Percentiles rank a stretch among this genome's conserved stretches.
Conservation (phyloP, 2,113 vertebrate genomes). For the Columbina picui region DNA sequence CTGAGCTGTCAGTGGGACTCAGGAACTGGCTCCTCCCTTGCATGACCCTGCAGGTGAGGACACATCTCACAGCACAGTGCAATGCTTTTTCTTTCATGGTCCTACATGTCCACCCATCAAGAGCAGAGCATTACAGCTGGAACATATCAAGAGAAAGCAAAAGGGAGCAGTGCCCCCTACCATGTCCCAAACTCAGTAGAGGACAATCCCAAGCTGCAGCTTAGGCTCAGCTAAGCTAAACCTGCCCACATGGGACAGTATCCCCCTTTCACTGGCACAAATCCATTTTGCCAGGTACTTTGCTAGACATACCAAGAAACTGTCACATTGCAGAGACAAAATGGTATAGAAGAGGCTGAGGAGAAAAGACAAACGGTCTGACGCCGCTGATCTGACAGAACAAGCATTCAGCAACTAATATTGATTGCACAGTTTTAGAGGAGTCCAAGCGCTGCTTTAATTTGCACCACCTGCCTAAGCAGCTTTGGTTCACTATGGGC, state of each 20-base stretch:
- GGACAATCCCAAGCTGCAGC: neutral
- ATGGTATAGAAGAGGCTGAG: neutral
- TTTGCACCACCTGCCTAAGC: neutral
- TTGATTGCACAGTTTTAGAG: neutral
- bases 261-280: neutral
- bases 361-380: neutral
- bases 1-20: neutral
- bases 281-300: neutral
- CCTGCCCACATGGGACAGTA: no score
- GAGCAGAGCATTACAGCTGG: neutral
- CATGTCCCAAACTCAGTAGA: neutral
- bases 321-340: neutral
- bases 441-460: neutral
- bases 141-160: neutral
- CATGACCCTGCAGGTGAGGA: neutral
- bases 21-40: neutral
- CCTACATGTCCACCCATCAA: neutral
- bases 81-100: neutral
- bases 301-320: neutral
- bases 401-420: neutral
- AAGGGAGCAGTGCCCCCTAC: neutral
- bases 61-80: neutral
- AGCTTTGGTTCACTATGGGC: neutral
- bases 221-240: neutral
- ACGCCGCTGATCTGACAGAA: neutral